Evolutionary conservation across 2,888 invertebrate species (phyloP).

Genomic region (Teleiodes luculella): DNA sequence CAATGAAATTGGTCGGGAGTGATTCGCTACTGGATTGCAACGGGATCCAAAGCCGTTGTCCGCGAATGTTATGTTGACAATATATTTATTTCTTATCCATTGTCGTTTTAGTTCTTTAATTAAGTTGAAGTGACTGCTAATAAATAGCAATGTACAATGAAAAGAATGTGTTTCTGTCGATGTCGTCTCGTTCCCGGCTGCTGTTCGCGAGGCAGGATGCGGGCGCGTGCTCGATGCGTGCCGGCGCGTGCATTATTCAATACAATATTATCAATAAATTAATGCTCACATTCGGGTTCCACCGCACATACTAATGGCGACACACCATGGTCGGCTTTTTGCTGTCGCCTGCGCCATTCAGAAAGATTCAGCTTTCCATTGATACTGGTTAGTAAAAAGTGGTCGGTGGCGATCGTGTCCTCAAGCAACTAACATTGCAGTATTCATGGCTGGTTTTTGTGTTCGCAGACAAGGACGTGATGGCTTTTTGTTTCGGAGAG

Average conservation of each 20-base stretch:
- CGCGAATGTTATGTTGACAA: too few relatives aligned
- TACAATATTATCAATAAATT: slow-evolving; percentile 73
- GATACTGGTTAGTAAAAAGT: slow-evolving; percentile 64
- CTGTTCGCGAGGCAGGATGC: slow-evolving; percentile 48
- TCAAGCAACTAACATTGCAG: slow-evolving; percentile 53
- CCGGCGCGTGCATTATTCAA: slow-evolving; percentile 64
- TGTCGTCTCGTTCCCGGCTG: background rate
- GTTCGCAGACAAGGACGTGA: slow-evolving; percentile 58
- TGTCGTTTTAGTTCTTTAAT: background rate
- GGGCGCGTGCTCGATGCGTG: slow-evolving; percentile 60
- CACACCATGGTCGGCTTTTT: slow-evolving; percentile 71
- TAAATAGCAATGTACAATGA: background rate
- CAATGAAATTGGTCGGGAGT: slow-evolving; percentile 17
- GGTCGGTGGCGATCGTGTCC: slow-evolving; percentile 43
- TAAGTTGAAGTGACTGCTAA: background rate
- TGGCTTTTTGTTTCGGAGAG: slow-evolving; percentile 52
- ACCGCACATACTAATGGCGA: slow-evolving; percentile 73
- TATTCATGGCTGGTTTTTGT: slow-evolving; percentile 60
- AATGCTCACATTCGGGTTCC: slow-evolving; percentile 68
- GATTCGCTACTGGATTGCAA: slow-evolving; percentile 15
- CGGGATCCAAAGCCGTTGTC: background rate
- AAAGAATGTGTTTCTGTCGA: background rate
- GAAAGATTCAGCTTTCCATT: slow-evolving; percentile 54
- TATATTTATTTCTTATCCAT: background rate
- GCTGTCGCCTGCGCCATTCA: slow-evolving; percentile 52